phyloP scores from a whole-genome alignment of 1,140 invertebrate species.

The Ceratina calcarata region DNA sequence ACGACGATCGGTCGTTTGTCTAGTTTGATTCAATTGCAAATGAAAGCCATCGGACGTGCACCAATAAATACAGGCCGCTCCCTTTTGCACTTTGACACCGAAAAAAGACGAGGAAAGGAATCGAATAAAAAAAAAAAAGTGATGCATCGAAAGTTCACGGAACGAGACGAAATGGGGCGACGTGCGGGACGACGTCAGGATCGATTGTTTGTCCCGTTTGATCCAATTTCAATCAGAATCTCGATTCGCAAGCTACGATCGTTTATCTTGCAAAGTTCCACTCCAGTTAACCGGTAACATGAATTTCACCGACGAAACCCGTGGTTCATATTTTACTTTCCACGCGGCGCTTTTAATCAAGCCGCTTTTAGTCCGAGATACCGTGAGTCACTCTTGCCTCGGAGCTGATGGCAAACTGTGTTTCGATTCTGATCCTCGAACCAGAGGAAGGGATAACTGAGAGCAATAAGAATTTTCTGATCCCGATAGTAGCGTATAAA shows the following conservation, averaged over 20 bases:
- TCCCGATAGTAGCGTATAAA: no score
- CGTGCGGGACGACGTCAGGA: slow-evolving; percentile 28
- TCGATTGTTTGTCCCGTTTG: slow-evolving; percentile 63
- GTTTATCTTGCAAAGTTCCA: slow-evolving; percentile 59
- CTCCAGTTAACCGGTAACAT: slow-evolving; percentile 39
- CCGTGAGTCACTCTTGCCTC: not conserved
- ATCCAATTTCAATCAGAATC: slow-evolving; percentile 66
- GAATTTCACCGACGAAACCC: slow-evolving; percentile 41
- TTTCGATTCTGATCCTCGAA: not conserved
- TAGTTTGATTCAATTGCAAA: slow-evolving; percentile 63
- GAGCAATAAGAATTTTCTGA: slow-evolving; percentile 51
- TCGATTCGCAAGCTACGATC: slow-evolving; percentile 38
- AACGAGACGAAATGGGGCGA: not conserved
- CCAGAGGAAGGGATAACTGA: not conserved
- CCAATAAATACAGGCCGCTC: slow-evolving; percentile 27
- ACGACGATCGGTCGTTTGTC: slow-evolving; percentile 58
- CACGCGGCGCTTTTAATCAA: slow-evolving; percentile 37
- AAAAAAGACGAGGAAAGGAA: not conserved
- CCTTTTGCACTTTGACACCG: slow-evolving; percentile 24
- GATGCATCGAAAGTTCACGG: slow-evolving; percentile 12
- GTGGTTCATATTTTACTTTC: slow-evolving; percentile 55
- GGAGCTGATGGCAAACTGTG: not conserved
- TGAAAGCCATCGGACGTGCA: slow-evolving; percentile 21
- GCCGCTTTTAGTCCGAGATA: not conserved
- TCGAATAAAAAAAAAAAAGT: not conserved